A percentile compares a stretch with the other conserved stretches of the same genome.
phyloP scores from a whole-genome alignment of 2,113 vertebrate genomes.

The Halichoeres trimaculatus region DNA sequence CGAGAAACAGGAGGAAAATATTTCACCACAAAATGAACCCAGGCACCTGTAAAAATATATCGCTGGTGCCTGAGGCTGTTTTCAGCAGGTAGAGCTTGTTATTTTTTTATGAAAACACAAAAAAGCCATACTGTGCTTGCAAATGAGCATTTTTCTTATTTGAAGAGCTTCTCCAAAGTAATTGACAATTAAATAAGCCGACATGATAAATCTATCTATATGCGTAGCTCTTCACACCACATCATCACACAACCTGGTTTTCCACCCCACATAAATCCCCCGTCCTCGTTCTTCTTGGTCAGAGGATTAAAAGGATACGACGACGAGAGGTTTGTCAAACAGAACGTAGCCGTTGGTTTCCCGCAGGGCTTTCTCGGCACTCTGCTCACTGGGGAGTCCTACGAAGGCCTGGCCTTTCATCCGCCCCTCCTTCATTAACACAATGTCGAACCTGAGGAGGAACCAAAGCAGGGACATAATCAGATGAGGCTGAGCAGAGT shows the following conservation, averaged over 20 bases:
- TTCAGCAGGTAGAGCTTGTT: background rate
- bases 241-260: background rate
- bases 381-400: constrained; percentile 93
- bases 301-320: constrained; percentile 90
- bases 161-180: background rate
- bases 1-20: background rate
- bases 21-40: background rate
- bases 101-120: background rate
- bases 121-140: background rate
- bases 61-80: too few species aligned
- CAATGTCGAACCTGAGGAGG: constrained; percentile 92
- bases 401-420: constrained; percentile 99
- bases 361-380: constrained; percentile 93
- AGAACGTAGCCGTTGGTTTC: constrained; percentile 95
- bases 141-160: background rate
- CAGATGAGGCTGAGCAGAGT: background rate
- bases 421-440: constrained; percentile 97
- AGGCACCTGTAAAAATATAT: background rate
- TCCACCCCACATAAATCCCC: background rate
- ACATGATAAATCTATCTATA: background rate
- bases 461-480: constrained; percentile 35
- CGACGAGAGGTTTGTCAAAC: constrained; percentile 94
- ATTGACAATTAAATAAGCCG: background rate
- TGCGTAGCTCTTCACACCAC: background rate
- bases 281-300: background rate